phyloP scores from a whole-genome alignment of 2,888 invertebrate species.

The Saturnia pavonia region DNA sequence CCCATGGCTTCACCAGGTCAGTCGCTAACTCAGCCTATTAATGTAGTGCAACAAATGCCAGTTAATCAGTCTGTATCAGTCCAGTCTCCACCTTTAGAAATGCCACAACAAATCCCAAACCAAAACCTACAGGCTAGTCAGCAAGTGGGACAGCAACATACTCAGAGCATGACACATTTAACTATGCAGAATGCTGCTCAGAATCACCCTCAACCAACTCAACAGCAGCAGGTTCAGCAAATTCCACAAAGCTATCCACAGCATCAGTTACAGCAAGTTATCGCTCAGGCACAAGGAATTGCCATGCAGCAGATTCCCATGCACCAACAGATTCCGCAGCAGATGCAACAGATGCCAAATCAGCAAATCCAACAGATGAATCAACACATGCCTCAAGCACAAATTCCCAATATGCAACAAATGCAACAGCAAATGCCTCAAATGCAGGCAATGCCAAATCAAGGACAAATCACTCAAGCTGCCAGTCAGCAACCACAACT shows the following conservation, averaged over 20 bases:
- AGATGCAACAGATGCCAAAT: conserved; percentile 78
- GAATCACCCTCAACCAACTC: conserved; percentile 63
- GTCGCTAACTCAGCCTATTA: conserved; percentile 75
- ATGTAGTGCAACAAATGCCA: conserved; percentile 73
- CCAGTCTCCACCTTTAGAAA: conserved; percentile 78
- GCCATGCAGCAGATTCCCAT: conserved; percentile 79
- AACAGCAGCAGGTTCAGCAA: conserved; percentile 76
- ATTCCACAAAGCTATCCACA: conserved; percentile 80
- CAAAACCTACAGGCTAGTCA: conserved; percentile 68
- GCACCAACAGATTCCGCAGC: conserved; percentile 79
- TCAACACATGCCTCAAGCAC: conserved; percentile 73
- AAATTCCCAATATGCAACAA: conserved; percentile 75
- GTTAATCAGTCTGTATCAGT: conserved; percentile 73
- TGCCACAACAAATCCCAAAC: conserved; percentile 76
- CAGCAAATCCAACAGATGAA: conserved; percentile 80
- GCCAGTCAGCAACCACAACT: conserved; percentile 74
- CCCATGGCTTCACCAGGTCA: conserved; percentile 79
- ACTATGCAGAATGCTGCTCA: conserved; percentile 72
- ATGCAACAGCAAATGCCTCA: conserved; percentile 79
- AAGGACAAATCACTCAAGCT: conserved; percentile 74
- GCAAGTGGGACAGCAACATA: conserved; percentile 74
- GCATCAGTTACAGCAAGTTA: conserved; percentile 78
- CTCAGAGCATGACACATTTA: conserved; percentile 79
- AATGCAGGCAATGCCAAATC: conserved; percentile 75
- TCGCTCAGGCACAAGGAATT: conserved; percentile 75